phyloP scores from a whole-genome alignment of 1,140 invertebrate species.

The Caenorhabditis latens region DNA sequence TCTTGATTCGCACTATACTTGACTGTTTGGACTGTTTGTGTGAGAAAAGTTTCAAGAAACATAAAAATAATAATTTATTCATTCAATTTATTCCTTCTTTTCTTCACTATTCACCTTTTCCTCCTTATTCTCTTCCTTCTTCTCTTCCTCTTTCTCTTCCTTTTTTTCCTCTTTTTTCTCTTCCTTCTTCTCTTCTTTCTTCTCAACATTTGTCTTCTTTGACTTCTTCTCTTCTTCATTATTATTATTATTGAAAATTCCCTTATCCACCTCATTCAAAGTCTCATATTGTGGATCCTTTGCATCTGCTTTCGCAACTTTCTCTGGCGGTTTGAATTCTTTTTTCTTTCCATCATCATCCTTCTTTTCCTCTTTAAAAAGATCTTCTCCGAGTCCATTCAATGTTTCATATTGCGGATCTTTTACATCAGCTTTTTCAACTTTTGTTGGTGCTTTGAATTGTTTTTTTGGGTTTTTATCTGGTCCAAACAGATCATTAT shows the following conservation, averaged over 20 bases:
- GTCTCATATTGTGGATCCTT: constrained; percentile 70
- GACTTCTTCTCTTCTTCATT: constrained; percentile 39
- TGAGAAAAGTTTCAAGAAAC: neutral
- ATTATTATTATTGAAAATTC: constrained; percentile 66
- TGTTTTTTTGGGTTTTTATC: constrained; percentile 48
- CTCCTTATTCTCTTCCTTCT: constrained; percentile 3
- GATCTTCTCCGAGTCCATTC: constrained; percentile 20
- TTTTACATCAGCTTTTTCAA: constrained; percentile 65
- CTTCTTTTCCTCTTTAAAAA: constrained; percentile 57
- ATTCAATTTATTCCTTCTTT: neutral
- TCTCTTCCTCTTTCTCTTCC: neutral
- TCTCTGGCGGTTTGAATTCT: constrained; percentile 65
- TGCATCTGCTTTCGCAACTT: constrained; percentile 64
- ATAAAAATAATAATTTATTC: neutral
- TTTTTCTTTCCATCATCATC: constrained; percentile 62
- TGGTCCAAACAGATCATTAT: constrained; percentile 13
- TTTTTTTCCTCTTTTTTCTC: neutral
- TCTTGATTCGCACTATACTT: too few species aligned
- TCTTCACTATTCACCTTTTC: constrained; percentile 20
- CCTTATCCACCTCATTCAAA: constrained; percentile 66
- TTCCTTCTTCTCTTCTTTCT: neutral
- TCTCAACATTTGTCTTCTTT: neutral
- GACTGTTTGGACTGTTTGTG: too few species aligned
- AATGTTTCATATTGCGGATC: constrained; percentile 66
- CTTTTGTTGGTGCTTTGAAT: constrained; percentile 64